Evolutionary conservation across 2,888 invertebrate genomes (phyloP).

Genomic region (Chrysina gloriosa): DNA sequence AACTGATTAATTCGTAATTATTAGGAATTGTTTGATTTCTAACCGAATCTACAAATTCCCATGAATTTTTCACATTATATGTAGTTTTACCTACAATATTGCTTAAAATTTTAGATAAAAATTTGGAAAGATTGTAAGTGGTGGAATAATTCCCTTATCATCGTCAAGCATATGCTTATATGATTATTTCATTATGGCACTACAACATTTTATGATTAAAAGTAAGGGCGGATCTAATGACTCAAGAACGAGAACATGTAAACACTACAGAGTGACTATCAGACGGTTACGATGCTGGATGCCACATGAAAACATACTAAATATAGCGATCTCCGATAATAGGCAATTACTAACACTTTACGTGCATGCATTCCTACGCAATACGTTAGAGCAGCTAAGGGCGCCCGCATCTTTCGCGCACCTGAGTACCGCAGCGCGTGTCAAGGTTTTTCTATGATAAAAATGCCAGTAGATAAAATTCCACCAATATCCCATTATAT

Average conservation of each 20-base stretch:
- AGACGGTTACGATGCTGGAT: neutral
- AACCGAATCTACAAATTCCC: no score
- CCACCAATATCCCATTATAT: conserved; percentile 33
- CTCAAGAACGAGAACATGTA: no score
- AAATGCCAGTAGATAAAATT: conserved; percentile 40
- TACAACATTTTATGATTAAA: neutral
- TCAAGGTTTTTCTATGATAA: conserved; percentile 45
- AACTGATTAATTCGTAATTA: no score
- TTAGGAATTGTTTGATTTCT: no score
- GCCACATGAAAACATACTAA: conserved; percentile 31
- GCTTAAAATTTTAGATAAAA: no score
- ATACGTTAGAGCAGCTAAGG: conserved; percentile 44
- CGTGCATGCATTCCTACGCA: conserved; percentile 44
- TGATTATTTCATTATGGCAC: neutral
- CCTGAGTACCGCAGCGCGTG: conserved; percentile 48
- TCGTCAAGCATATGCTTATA: no score
- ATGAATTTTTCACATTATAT: no score
- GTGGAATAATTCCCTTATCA: no score
- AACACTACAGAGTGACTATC: neutral
- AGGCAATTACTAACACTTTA: conserved; percentile 47
- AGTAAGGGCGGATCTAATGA: neutral
- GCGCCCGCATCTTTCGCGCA: conserved; percentile 50
- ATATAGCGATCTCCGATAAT: conserved; percentile 45
- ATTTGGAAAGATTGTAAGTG: no score
- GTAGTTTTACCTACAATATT: no score